Evolutionary conservation across 2,888 invertebrate genomes (phyloP).

Genomic region (Eledona agricola): DNA sequence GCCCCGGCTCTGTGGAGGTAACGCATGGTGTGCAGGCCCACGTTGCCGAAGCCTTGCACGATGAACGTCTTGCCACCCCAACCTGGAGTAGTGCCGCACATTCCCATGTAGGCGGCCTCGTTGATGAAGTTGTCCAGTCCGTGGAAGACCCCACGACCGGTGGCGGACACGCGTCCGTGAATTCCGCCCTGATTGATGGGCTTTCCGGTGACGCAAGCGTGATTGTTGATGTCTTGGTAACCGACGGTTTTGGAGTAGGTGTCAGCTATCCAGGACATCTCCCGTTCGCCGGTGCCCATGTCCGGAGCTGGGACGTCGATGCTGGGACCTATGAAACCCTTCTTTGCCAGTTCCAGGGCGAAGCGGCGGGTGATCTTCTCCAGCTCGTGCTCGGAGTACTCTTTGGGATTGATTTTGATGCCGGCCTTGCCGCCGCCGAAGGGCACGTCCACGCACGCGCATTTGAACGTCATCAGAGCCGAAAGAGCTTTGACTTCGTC

Average conservation of each 20-base stretch:
- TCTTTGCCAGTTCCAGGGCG: constrained; percentile 95
- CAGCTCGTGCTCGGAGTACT: constrained; percentile 90
- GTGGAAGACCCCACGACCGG: constrained; percentile 94
- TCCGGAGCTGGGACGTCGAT: constrained; percentile 99
- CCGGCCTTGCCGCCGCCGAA: constrained; percentile 98
- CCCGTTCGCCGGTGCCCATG: constrained; percentile 97
- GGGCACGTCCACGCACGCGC: constrained; percentile 98
- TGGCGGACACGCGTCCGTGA: constrained; percentile 96
- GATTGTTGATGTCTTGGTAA: constrained; percentile 91
- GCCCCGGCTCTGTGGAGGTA: constrained; percentile 94
- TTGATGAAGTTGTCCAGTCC: constrained; percentile 94
- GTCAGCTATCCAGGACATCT: constrained; percentile 99
- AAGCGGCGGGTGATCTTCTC: constrained; percentile 97
- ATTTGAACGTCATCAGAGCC: constrained; percentile 99
- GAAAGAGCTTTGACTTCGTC: constrained; percentile 97
- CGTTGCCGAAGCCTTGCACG: constrained; percentile 96
- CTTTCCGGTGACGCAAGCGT: constrained; percentile 97
- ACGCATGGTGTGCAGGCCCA: constrained; percentile 94
- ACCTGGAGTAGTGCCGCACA: constrained; percentile 89
- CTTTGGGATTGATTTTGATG: constrained; percentile 92
- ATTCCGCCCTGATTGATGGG: constrained; percentile 97
- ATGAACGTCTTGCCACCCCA: constrained; percentile 97
- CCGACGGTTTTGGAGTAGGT: constrained; percentile 96
- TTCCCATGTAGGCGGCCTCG: constrained; percentile 94
- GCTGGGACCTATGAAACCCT: constrained; percentile 95